Evolutionary conservation across 2,113 vertebrate genomes (phyloP), one percentile per base, ranked within the genome.

Genomic region (Propithecus coquereli): DNA sequence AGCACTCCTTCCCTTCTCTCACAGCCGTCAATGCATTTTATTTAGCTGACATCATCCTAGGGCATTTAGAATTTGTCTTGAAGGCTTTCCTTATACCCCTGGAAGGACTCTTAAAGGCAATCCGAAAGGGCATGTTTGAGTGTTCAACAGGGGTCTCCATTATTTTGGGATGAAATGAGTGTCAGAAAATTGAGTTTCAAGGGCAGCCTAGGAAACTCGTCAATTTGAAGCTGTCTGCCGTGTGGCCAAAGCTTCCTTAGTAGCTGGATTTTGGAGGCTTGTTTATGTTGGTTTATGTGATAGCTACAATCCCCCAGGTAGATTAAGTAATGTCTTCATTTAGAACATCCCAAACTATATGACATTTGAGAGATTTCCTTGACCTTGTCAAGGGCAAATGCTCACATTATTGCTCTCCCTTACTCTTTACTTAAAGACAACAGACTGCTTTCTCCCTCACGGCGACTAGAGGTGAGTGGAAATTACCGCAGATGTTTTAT

Each of bases 291-390:
- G 8, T 94, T 97, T 96, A 83, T 97, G 90, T 96, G 98, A 98
- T 96, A 97, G 95, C 97, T 97, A 97, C 96, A 97, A 96, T 97
- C 97, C 98, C 97, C 97, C 93, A 95, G 98, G 97, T 98, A 98
- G 98, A 97, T 98, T 98, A 97, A 97, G 95, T 95, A 98, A 97
- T 98, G 98, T 96, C 98, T 98, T 98, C 98, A 97, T 98, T 99
- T 98, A 98, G 98, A 98, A 80, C 92, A 95, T 87, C 66, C 94
- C 76, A 98, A 97, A 98, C 73, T 97, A 76, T 0, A n/a, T 96
- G 98, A 95, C 87, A 96, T 96, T 98, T 57, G 96, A 98, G 96
- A 97, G 97, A 90, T 96, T 98, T 97, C 52, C 94, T 97, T 96
- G 85, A 95, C 98, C 96, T 98, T 97, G 97, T 12, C 4, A 98